Evolutionary conservation across 2,888 invertebrate species (phyloP).

Genomic region (Malthinus seriepunctatus): DNA sequence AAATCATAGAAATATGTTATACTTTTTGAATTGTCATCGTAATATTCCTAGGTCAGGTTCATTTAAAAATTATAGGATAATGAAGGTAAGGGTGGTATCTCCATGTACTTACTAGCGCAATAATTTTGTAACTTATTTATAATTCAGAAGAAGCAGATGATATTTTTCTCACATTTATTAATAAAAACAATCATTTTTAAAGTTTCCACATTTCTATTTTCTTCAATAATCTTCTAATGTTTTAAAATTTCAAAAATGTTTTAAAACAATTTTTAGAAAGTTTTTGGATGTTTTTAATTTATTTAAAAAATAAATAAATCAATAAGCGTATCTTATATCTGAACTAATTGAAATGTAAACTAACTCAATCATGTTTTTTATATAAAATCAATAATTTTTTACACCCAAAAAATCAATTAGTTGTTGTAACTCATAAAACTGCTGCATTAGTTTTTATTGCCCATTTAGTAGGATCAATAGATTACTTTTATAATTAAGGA

Average conservation of each 20-base stretch:
- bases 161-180: constrained; percentile 4
- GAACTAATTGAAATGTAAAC: no score
- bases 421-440: no score
- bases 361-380: no score
- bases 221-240: no score
- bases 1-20: no score
- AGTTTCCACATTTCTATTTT: background rate
- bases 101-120: constrained; percentile 1
- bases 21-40: no score
- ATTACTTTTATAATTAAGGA: constrained; percentile 14
- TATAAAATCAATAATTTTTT: no score
- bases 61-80: constrained; percentile 2
- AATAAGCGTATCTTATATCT: no score
- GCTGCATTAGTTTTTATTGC: constrained; percentile 1
- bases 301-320: no score
- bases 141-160: background rate
- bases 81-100: background rate
- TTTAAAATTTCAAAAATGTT: no score
- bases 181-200: background rate
- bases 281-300: background rate
- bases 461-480: background rate
- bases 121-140: constrained; percentile 9
- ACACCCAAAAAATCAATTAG: no score
- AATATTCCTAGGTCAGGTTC: no score
- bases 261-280: background rate